Conservation (phyloP, 2,113 vertebrate genomes). For the Dipodomys ordii region DNA sequence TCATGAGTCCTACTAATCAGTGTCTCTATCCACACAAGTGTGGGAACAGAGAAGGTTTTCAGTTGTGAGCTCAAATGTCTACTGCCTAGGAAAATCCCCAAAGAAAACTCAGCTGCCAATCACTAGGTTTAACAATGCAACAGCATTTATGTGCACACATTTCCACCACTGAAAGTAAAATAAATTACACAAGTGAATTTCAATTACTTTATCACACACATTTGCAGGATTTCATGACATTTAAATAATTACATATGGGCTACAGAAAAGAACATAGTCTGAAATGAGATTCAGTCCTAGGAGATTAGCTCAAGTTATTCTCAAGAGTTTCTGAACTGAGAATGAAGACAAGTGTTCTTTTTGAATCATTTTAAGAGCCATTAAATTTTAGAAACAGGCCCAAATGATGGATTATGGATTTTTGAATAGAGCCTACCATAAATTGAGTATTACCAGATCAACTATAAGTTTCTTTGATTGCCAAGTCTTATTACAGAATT, state of each 20-base stretch:
- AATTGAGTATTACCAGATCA: slow-evolving; percentile 57
- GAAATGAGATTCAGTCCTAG: slow-evolving; percentile 64
- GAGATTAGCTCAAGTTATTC: slow-evolving; percentile 22
- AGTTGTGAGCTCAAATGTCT: slow-evolving; percentile 36
- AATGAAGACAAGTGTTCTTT: slow-evolving; percentile 48
- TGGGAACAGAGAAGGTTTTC: background rate
- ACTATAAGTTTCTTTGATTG: slow-evolving; percentile 10
- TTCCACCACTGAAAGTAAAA: slow-evolving; percentile 62
- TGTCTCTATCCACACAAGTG: background rate
- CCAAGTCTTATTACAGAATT: background rate
- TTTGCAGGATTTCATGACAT: slow-evolving; percentile 72
- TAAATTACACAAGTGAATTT: slow-evolving; percentile 66
- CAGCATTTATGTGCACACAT: slow-evolving; percentile 50
- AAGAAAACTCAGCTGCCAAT: slow-evolving; percentile 26
- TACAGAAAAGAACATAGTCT: slow-evolving; percentile 9
- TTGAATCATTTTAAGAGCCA: slow-evolving; percentile 49
- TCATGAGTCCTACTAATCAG: background rate
- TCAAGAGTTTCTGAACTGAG: slow-evolving; percentile 46
- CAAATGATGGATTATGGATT: slow-evolving; percentile 25
- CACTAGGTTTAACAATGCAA: slow-evolving; percentile 27
- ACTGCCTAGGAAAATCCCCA: background rate
- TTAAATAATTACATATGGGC: slow-evolving; percentile 61
- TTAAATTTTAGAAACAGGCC: slow-evolving; percentile 58
- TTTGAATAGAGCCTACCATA: background rate
- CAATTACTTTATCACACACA: slow-evolving; percentile 63